A percentile compares a stretch with the other conserved stretches of the same genome.
These are phyloP conservation scores for Drosophila funebris DNA, from an alignment of 1,140 invertebrate genomes.

Conservation along the genomic window DNA sequence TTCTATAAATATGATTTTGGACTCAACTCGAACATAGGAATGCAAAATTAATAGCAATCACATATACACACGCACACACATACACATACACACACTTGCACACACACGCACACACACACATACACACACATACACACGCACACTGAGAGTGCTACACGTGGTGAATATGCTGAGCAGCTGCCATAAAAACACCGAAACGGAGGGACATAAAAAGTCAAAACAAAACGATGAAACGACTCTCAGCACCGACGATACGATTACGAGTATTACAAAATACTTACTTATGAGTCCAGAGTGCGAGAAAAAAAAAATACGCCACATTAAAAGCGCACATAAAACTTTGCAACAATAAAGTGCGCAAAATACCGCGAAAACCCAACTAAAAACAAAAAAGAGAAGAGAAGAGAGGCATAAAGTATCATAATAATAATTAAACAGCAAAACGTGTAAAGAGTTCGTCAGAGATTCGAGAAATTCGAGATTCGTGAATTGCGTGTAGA, in stretches of 20 bases:
- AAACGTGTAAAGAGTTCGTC: constrained; percentile 29
- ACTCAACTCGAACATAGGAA: constrained; percentile 35
- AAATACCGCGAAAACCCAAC: constrained; percentile 32
- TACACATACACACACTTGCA: neutral
- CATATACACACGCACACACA: neutral
- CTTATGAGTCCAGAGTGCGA: neutral
- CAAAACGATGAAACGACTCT: constrained; percentile 32
- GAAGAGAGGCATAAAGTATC: constrained; percentile 29
- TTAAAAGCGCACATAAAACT: constrained; percentile 51
- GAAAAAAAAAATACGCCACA: constrained; percentile 25
- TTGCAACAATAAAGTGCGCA: constrained; percentile 45
- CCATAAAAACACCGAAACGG: constrained; percentile 36
- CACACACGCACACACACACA: neutral
- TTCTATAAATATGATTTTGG: constrained; percentile 63
- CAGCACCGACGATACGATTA: constrained; percentile 40
- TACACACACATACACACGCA: neutral
- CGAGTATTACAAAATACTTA: constrained; percentile 58
- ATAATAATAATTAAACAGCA: constrained; percentile 31
- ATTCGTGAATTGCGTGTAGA: constrained; percentile 10
- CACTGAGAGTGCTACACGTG: constrained; percentile 7
- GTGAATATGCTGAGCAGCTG: constrained; percentile 35
- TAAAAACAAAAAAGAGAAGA: constrained; percentile 1
- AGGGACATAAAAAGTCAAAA: constrained; percentile 48
- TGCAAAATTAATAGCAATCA: constrained; percentile 47
- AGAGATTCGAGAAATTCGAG: constrained; percentile 12